Base-by-base conservation (phyloP, 2,797 vertebrate genomes). In the Enteromius afrohamiltoni region DNA sequence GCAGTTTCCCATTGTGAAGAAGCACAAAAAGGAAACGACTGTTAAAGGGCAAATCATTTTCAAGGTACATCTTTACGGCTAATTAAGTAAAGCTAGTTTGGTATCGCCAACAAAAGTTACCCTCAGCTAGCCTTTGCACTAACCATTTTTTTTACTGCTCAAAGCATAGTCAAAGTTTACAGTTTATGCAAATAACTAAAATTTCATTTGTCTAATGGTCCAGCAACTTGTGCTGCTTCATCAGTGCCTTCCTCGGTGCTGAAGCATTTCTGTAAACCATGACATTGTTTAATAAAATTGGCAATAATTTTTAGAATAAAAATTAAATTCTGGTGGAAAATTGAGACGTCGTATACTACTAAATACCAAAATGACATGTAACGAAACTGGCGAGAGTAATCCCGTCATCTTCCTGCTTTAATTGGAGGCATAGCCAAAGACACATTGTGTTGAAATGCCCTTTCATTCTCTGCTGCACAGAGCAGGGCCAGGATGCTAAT, bases 401-500 rank as follows among this genome's bases (percentile, higher is more conserved):
- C 70, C 31, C 40, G 70, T 47, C 53, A 64, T 65, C 8, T 49
- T 19, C 6, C 21, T 19, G 58, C n/a, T 82, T 31, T 65, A 51
- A 82, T 70, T 77, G 53, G 29, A 53, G 34, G 45, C 78, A 85
- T 87, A 79, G 87, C 76, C 79, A 60, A 69, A 85, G 79, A 85
- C 68, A 65, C 74, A 47, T 51, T 79, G 79, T 71, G 81, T 83
- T 77, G 77, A 86, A 80, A 64, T 58, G 53, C 34, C 80, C 80
- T 79, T 70, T 51, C 62, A 73, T 67, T 82, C 83, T 88, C 74
- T 77, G 71, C 78, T 55, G 19, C 75, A 67, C 45, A 71, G 40
- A 79, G 68, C 55, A 88, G 82, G 80, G 64, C 75, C 74, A 77
- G 73, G 83, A 68, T 64, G 76, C 87, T 89, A 79, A 90, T 88